A percentile compares a stretch with the other conserved stretches of the same genome.
phyloP scores from a whole-genome alignment of 2,888 invertebrate genomes.

The Drosophila neotestacea region DNA sequence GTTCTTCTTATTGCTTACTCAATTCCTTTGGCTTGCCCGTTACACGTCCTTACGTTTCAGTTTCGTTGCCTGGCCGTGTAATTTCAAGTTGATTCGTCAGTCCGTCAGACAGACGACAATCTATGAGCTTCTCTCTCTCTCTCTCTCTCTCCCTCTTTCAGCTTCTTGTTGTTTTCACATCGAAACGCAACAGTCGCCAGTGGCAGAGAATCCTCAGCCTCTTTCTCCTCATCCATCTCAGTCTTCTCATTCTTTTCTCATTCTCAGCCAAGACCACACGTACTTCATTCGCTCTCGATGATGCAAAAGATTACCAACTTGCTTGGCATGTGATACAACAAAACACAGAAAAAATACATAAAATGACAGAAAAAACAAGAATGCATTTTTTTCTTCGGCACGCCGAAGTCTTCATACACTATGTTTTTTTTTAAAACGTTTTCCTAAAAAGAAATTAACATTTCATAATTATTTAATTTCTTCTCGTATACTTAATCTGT shows the following conservation, averaged over 20 bases:
- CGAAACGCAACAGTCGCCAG: conserved; percentile 67
- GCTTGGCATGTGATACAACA: conserved; percentile 62
- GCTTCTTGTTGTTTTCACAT: conserved; percentile 62
- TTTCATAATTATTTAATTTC: too few relatives aligned
- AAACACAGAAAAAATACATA: conserved; percentile 10
- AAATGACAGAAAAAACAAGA: conserved; percentile 15
- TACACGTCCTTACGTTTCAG: conserved; percentile 28
- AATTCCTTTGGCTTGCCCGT: conserved; percentile 21
- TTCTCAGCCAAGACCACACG: conserved; percentile 47
- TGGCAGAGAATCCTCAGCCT: conserved; percentile 2
- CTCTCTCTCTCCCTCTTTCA: conserved; percentile 2
- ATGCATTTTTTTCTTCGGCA: neutral
- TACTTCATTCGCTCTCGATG: conserved; percentile 77
- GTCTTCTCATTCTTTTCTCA: neutral
- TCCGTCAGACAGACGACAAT: conserved; percentile 26
- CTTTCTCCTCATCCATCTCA: neutral
- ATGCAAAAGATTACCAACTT: conserved; percentile 80
- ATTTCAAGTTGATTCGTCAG: conserved; percentile 60
- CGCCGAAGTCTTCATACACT: neutral
- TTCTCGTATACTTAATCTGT: too few relatives aligned
- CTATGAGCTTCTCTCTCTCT: conserved; percentile 20
- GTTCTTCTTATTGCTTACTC: conserved; percentile 2
- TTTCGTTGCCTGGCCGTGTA: conserved; percentile 47
- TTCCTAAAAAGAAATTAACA: neutral
- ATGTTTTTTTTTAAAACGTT: too few relatives aligned